phyloP scores from a whole-genome alignment of 2,888 invertebrate genomes.

The Bruchidius siliquastri region DNA sequence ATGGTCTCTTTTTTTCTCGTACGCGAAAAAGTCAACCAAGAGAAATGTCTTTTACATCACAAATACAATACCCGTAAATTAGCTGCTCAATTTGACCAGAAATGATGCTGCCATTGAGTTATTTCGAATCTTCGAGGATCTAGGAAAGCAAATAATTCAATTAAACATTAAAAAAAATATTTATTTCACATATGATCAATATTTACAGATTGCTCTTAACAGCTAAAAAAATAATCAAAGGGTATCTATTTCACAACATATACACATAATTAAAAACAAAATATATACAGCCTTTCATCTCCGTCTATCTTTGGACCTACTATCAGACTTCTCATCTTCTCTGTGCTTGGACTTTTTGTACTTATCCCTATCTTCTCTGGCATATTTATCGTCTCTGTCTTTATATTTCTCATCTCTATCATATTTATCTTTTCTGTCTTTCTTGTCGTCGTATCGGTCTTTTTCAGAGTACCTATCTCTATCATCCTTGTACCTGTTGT shows the following conservation, averaged over 20 bases:
- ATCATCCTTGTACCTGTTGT: conserved; percentile 35
- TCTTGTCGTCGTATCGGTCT: conserved; percentile 29
- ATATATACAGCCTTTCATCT: conserved; percentile 25
- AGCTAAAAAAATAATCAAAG: not conserved
- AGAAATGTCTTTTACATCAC: too few species aligned
- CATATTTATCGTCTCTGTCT: conserved; percentile 34
- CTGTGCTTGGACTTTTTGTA: conserved; percentile 35
- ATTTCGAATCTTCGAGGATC: too few species aligned
- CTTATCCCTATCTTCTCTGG: conserved; percentile 29
- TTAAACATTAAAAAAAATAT: not conserved
- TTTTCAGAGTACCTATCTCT: conserved; percentile 27
- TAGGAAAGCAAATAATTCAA: not conserved
- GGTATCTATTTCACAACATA: not conserved
- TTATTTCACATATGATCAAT: not conserved
- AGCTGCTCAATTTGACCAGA: too few species aligned
- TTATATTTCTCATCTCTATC: conserved; percentile 33
- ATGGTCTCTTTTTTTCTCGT: too few species aligned
- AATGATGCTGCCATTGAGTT: too few species aligned
- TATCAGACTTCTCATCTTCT: conserved; percentile 32
- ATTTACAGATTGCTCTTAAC: not conserved
- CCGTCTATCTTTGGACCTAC: conserved; percentile 38
- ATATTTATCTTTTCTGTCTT: conserved; percentile 37
- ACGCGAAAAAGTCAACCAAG: too few species aligned
- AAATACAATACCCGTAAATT: too few species aligned
- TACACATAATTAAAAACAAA: not conserved